Percentiles rank a stretch among this genome's conserved stretches.
phyloP scores from a whole-genome alignment of 2,888 invertebrate genomes.

The Epistrophella euchroma region DNA sequence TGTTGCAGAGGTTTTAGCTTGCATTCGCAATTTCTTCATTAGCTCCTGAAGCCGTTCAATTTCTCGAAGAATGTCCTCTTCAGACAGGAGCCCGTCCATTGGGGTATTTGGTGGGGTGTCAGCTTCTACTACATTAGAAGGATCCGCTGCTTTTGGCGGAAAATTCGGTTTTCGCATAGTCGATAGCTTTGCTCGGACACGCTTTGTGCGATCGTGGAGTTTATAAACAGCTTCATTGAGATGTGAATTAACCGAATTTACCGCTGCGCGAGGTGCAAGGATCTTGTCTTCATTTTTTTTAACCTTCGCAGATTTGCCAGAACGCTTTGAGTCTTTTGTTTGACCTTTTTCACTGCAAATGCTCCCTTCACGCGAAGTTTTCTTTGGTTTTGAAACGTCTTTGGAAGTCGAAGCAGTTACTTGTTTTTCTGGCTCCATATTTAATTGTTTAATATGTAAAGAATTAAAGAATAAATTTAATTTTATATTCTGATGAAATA shows the following conservation, averaged over 20 bases:
- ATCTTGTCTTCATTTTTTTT: background rate
- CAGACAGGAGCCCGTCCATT: background rate
- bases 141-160: background rate
- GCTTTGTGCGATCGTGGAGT: slow-evolving; percentile 42
- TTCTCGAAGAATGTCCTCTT: slow-evolving; percentile 28
- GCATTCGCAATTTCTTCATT: slow-evolving; percentile 20
- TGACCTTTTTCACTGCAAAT: background rate
- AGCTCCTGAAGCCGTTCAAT: slow-evolving; percentile 35
- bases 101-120: background rate
- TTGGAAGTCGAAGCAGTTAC: slow-evolving; percentile 2
- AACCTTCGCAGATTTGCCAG: slow-evolving; percentile 8
- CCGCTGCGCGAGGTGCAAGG: background rate
- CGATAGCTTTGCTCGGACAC: slow-evolving; percentile 27
- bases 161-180: slow-evolving; percentile 13
- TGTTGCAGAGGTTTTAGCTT: background rate
- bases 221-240: background rate
- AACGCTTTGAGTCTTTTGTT: background rate
- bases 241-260: background rate
- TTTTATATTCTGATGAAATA: slow-evolving; percentile 30
- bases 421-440: slow-evolving; percentile 29
- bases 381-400: background rate
- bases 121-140: background rate
- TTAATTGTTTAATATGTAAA: background rate
- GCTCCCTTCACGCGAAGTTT: background rate
- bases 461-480: slow-evolving; percentile 2